phyloP scores from a whole-genome alignment of 2,797 vertebrate species.

The Lophotriccus pileatus region DNA sequence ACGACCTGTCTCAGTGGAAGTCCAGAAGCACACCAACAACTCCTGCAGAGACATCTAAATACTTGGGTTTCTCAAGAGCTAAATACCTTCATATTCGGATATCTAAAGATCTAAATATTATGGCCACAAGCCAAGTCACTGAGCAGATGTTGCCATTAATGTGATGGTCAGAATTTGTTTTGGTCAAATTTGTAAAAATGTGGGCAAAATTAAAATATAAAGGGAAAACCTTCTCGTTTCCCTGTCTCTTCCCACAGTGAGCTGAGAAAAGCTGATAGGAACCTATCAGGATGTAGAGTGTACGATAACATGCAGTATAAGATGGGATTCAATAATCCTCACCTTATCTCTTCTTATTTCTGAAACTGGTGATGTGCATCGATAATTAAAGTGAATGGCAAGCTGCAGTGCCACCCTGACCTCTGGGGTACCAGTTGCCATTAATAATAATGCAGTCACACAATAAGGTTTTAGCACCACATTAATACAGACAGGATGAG shows the following conservation, averaged over 20 bases:
- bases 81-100: neutral
- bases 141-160: neutral
- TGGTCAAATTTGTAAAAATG: neutral
- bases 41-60: neutral
- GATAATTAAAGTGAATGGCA: slow-evolving; percentile 49
- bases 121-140: neutral
- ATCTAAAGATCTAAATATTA: neutral
- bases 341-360: slow-evolving; percentile 41
- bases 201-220: neutral
- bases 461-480: slow-evolving; percentile 37
- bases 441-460: slow-evolving; percentile 46
- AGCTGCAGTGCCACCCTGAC: slow-evolving; percentile 27
- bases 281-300: neutral
- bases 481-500: neutral
- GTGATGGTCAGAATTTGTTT: neutral
- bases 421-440: slow-evolving; percentile 14
- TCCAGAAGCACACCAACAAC: neutral
- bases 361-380: slow-evolving; percentile 7
- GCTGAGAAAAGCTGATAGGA: slow-evolving; percentile 35
- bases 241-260: fast-evolving
- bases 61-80: neutral
- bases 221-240: neutral
- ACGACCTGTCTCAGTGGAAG: neutral
- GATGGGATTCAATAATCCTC: slow-evolving; percentile 45
- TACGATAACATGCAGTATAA: neutral